A percentile compares a stretch with the other conserved stretches of the same genome.
Evolutionary conservation across 2,113 vertebrate genomes (phyloP).

Genomic region (Planiliza haematocheilus): DNA sequence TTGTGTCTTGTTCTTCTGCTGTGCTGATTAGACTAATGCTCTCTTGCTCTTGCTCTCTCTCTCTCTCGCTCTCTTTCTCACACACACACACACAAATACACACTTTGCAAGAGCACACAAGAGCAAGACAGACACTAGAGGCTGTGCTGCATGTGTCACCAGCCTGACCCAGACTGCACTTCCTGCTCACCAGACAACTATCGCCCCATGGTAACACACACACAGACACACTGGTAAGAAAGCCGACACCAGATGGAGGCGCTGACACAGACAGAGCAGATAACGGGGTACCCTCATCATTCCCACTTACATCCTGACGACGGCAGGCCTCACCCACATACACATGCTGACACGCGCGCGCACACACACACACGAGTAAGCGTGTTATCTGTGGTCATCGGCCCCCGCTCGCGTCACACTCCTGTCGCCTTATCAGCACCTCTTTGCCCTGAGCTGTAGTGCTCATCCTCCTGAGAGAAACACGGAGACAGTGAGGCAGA

Average conservation of each 20-base stretch:
- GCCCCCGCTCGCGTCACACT: slow-evolving; percentile 73
- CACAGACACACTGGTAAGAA: slow-evolving; percentile 39
- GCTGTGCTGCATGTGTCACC: slow-evolving; percentile 69
- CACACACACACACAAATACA: slow-evolving; percentile 20
- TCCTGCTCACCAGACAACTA: slow-evolving; percentile 75
- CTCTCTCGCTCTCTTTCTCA: slow-evolving; percentile 8
- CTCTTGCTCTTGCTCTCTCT: slow-evolving; percentile 5
- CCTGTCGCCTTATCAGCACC: slow-evolving; percentile 77
- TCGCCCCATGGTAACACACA: slow-evolving; percentile 30
- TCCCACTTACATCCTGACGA: slow-evolving; percentile 70
- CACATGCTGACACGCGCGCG: slow-evolving; percentile 18
- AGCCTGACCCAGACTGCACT: slow-evolving; percentile 78
- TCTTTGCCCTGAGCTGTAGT: slow-evolving; percentile 66
- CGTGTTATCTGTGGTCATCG: slow-evolving; percentile 74
- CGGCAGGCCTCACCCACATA: slow-evolving; percentile 54
- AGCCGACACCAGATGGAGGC: slow-evolving; percentile 73
- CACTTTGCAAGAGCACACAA: slow-evolving; percentile 2
- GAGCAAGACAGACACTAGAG: slow-evolving; percentile 37
- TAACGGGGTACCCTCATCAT: slow-evolving; percentile 74
- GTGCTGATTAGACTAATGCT: background rate
- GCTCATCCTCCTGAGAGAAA: slow-evolving; percentile 65
- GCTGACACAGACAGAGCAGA: slow-evolving; percentile 79
- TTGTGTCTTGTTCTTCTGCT: background rate
- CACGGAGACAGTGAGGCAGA: slow-evolving; percentile 30
- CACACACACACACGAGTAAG: slow-evolving; percentile 19